A percentile compares a stretch with the other conserved stretches of the same genome.
Conservation (phyloP, 2,797 vertebrate genomes). For the Amblyraja radiata region DNA sequence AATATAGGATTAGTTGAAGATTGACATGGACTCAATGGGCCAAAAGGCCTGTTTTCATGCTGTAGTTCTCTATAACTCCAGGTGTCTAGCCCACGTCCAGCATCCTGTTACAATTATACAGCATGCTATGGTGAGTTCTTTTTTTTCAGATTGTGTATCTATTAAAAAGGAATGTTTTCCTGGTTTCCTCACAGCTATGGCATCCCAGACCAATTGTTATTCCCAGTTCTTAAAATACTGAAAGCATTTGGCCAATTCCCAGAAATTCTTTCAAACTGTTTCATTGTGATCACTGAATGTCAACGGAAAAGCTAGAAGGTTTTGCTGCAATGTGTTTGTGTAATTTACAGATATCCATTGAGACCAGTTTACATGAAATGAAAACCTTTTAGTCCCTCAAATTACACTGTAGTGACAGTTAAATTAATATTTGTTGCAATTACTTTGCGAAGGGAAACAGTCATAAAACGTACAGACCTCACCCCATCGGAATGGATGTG, state of each 20-base stretch:
- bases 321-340: background rate
- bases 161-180: background rate
- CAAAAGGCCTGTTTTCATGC: no score
- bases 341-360: background rate
- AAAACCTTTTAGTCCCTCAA: background rate
- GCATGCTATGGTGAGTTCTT: background rate
- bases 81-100: background rate
- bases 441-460: background rate
- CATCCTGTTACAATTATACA: background rate
- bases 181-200: background rate
- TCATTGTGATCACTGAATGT: background rate
- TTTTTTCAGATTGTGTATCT: background rate
- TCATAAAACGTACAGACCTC: background rate
- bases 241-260: background rate
- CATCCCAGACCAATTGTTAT: background rate
- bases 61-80: no score
- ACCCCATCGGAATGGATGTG: background rate
- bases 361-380: background rate
- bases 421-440: background rate
- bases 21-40: no score
- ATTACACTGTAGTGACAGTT: background rate
- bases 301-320: background rate
- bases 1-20: no score
- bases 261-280: background rate
- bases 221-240: slow-evolving; percentile 19